Percentiles rank a stretch among this genome's conserved stretches.
phyloP scores from a whole-genome alignment of 2,113 vertebrate genomes.

The Sinocyclocheilus grahami region DNA sequence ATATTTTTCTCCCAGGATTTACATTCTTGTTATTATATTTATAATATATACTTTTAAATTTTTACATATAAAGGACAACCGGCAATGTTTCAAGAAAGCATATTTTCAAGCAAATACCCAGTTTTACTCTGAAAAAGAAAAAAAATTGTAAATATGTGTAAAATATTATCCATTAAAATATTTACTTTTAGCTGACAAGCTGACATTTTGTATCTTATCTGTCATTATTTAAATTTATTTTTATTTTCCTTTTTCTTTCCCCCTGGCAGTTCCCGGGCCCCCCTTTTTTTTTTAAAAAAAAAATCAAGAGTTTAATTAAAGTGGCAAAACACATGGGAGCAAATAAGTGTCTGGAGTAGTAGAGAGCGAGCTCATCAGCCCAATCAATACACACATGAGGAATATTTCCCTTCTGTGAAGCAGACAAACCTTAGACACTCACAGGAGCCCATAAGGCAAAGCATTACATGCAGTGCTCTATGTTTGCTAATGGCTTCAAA shows the following conservation, averaged over 20 bases:
- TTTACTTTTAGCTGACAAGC: not conserved
- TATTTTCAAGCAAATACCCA: not conserved
- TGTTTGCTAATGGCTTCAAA: slow-evolving; percentile 5
- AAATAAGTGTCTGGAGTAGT: slow-evolving; percentile 43
- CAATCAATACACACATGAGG: slow-evolving; percentile 58
- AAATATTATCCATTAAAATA: not conserved
- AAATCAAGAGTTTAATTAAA: slow-evolving; percentile 64
- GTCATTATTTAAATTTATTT: not conserved
- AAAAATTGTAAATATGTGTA: not conserved
- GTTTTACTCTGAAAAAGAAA: not conserved
- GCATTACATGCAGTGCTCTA: not conserved
- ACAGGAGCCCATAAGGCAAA: not conserved
- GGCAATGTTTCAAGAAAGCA: not conserved
- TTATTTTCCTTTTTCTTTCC: too few relatives aligned
- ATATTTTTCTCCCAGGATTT: too few relatives aligned
- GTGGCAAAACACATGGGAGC: slow-evolving; percentile 50
- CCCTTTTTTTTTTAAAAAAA: too few relatives aligned
- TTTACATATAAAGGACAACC: too few relatives aligned
- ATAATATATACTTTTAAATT: too few relatives aligned
- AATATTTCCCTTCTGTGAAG: slow-evolving; percentile 17
- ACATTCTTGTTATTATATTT: too few relatives aligned
- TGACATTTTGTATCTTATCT: not conserved
- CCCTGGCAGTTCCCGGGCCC: too few relatives aligned
- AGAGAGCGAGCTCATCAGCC: slow-evolving; percentile 55
- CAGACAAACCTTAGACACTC: not conserved